Evolutionary conservation across 2,113 vertebrate genomes (phyloP).

Genomic region (Myiozetetes cayanensis): DNA sequence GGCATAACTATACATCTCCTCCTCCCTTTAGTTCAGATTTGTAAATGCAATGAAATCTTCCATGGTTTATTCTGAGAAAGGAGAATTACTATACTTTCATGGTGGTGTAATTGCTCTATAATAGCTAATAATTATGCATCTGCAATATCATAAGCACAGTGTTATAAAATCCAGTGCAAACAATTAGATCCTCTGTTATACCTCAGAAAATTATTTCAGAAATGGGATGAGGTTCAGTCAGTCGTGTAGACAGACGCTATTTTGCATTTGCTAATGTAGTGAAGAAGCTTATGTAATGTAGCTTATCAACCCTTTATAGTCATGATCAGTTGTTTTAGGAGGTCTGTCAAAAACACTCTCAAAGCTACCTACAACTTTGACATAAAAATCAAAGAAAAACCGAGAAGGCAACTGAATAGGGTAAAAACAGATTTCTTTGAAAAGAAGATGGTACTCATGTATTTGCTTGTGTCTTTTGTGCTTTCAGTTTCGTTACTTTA

Average conservation of each 20-base stretch:
- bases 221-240: constrained; percentile 1
- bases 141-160: neutral
- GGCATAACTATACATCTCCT: neutral
- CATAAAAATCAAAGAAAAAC: neutral
- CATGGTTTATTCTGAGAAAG: neutral
- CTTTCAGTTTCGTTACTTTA: neutral
- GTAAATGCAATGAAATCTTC: constrained; percentile 18
- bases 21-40: neutral
- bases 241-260: neutral
- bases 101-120: neutral
- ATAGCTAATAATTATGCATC: constrained; percentile 35
- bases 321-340: neutral
- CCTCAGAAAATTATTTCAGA: neutral
- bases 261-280: neutral
- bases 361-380: neutral
- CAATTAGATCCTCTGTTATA: neutral
- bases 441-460: accelerated
- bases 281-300: neutral
- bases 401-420: neutral
- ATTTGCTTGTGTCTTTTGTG: neutral
- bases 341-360: neutral
- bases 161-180: constrained; percentile 16
- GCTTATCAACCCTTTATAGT: neutral
- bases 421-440: neutral
- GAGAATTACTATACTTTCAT: neutral